Evolutionary conservation across 1,140 invertebrate genomes (phyloP), one percentile per base, ranked within the genome.

Genomic region (Psilanteris sp.): DNA sequence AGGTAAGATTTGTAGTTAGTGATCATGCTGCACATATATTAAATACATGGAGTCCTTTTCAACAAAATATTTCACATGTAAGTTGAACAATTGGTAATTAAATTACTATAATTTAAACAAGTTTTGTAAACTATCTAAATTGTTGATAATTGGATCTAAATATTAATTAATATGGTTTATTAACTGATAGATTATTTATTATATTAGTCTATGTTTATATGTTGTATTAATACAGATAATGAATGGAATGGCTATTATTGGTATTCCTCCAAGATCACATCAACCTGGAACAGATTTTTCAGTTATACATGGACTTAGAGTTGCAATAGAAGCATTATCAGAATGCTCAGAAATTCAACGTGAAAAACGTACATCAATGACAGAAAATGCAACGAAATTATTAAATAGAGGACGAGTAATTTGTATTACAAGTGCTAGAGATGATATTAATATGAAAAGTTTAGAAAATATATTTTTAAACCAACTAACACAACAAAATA

Each of bases 21-120:
- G 95, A 97, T 87, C 91, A 91, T 46, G 90, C 91, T 15, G 93
- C 94, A 1, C 93, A 95, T 71, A 92, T 93, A 50, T 87, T 97
- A 5, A 97, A 96, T 78, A 92, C 92, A 71, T 97, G 96, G 95
- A 92, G 87, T 72, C 85, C 91, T 9, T 82, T 90, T 24, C 94
- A 96, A 72, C 96, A 97, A 87, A 96, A 94, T 89, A 91, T 96
- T 83, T 92, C 91, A 68, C 92, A 94, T 90, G 94, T 95, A 90
- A 91, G 89, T 48, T 66, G n/a, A n/a, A n/a, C n/a, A n/a, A n/a
- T n/a, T n/a, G n/a, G n/a, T n/a, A n/a, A n/a, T n/a, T n/a, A n/a
- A n/a, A n/a, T n/a, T n/a, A n/a, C n/a, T n/a, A n/a, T n/a, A n/a
- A n/a, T n/a, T n/a, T n/a, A n/a, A n/a, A n/a, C n/a, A n/a, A n/a